phyloP scores from a whole-genome alignment of 2,888 invertebrate species.

The Rotaria macrura region DNA sequence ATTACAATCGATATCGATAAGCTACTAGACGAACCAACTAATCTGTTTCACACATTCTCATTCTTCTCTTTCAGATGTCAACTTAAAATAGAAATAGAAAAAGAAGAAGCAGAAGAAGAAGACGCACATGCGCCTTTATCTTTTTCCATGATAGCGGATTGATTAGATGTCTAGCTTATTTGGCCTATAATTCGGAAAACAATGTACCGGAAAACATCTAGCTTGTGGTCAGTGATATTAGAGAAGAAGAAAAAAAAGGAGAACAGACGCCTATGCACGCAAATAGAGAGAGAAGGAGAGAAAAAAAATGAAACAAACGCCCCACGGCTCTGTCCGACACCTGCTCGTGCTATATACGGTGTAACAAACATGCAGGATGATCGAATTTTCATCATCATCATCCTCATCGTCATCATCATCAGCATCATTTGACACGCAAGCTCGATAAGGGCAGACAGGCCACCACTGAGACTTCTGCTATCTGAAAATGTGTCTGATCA shows the following conservation, averaged over 20 bases:
- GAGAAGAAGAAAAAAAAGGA: background rate
- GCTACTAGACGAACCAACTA: background rate
- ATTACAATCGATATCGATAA: background rate
- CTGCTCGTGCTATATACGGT: background rate
- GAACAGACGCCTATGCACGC: background rate
- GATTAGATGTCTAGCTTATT: background rate
- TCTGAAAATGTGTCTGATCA: background rate
- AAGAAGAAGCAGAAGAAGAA: background rate
- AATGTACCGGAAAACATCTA: background rate
- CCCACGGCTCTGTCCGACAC: background rate
- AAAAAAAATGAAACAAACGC: slow-evolving; percentile 5
- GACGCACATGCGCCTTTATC: background rate
- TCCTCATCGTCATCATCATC: background rate
- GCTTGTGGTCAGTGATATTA: background rate
- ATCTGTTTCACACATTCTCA: background rate
- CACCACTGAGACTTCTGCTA: background rate
- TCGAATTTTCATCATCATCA: background rate
- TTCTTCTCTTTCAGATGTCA: background rate
- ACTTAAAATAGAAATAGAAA: background rate
- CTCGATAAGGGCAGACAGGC: background rate
- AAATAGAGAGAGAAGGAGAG: too few species aligned
- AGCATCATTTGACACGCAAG: background rate
- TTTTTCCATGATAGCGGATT: background rate
- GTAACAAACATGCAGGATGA: background rate
- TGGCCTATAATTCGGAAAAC: background rate